A percentile compares a stretch with the other conserved stretches of the same genome.
Evolutionary conservation across 2,888 invertebrate genomes (phyloP).

Genomic region (Caenorhabditis imperialis): DNA sequence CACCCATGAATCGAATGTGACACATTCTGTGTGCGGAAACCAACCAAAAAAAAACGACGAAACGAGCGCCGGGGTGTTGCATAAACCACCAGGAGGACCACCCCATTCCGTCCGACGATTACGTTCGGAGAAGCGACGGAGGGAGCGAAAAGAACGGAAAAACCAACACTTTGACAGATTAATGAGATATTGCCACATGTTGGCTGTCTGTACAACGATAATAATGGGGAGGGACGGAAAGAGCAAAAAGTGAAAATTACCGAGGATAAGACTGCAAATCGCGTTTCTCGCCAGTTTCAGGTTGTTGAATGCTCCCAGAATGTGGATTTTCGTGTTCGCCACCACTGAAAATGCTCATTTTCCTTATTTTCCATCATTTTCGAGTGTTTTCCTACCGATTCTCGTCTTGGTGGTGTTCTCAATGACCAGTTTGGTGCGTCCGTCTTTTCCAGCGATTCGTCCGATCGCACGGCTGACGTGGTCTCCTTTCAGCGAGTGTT

Average conservation of each 20-base stretch:
- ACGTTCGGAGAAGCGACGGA: too few relatives aligned
- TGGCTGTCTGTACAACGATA: neutral
- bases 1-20: too few relatives aligned
- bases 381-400: conserved; percentile 81
- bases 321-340: conserved; percentile 95
- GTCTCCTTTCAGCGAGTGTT: conserved; percentile 68
- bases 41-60: too few relatives aligned
- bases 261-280: conserved; percentile 95
- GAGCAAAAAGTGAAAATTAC: too few relatives aligned
- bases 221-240: too few relatives aligned
- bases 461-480: conserved; percentile 87
- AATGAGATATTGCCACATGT: too few relatives aligned
- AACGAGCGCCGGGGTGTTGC: neutral
- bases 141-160: too few relatives aligned
- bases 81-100: too few relatives aligned
- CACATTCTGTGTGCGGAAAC: too few relatives aligned
- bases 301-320: conserved; percentile 96
- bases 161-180: too few relatives aligned
- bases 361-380: neutral
- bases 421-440: conserved; percentile 92
- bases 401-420: conserved; percentile 98
- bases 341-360: conserved; percentile 82
- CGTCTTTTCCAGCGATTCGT: conserved; percentile 92
- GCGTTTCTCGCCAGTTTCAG: conserved; percentile 94
- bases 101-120: too few relatives aligned